phyloP scores from a whole-genome alignment of 2,888 invertebrate species.

The Drosophila borborema region DNA sequence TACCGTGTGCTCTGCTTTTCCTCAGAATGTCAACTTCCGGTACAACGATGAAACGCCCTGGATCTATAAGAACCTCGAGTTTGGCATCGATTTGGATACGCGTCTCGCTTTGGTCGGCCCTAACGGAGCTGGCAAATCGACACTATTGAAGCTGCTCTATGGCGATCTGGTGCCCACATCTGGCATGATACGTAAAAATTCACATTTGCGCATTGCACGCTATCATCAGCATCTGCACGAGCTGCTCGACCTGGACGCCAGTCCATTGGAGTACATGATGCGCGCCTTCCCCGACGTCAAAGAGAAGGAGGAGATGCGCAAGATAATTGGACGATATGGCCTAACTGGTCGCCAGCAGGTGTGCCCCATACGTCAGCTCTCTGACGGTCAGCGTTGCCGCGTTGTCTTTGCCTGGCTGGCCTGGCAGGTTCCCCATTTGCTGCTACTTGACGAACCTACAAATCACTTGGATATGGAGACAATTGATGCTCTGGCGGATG shows the following conservation, averaged over 20 bases:
- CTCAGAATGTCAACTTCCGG: slow-evolving; percentile 96
- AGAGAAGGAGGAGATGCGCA: slow-evolving; percentile 99
- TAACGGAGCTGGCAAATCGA: slow-evolving; percentile 99
- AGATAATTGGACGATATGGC: slow-evolving; percentile 99
- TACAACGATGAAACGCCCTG: slow-evolving; percentile 94
- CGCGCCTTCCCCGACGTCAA: slow-evolving; percentile 97
- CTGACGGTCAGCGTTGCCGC: slow-evolving; percentile 98
- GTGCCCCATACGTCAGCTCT: slow-evolving; percentile 87
- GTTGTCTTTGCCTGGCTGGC: slow-evolving; percentile 99
- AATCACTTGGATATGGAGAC: slow-evolving; percentile 99
- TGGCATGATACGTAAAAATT: slow-evolving; percentile 99
- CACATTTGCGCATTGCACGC: slow-evolving; percentile 97
- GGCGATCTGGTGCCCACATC: slow-evolving; percentile 97
- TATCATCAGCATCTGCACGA: slow-evolving; percentile 99
- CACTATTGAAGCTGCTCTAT: slow-evolving; percentile 96
- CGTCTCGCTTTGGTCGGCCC: slow-evolving; percentile 97
- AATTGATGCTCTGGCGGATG: slow-evolving; percentile 98
- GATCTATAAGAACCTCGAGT: slow-evolving; percentile 99
- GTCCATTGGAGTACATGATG: slow-evolving; percentile 99
- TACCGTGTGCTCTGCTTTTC: background rate
- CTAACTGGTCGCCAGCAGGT: slow-evolving; percentile 98
- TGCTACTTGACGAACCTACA: slow-evolving; percentile 93
- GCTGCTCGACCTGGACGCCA: slow-evolving; percentile 95
- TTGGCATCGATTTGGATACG: slow-evolving; percentile 99
- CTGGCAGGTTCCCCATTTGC: slow-evolving; percentile 97